These are phyloP conservation scores for Catharus minimus DNA, from an alignment of 2,113 vertebrate genomes.

Conservation along the genomic window DNA sequence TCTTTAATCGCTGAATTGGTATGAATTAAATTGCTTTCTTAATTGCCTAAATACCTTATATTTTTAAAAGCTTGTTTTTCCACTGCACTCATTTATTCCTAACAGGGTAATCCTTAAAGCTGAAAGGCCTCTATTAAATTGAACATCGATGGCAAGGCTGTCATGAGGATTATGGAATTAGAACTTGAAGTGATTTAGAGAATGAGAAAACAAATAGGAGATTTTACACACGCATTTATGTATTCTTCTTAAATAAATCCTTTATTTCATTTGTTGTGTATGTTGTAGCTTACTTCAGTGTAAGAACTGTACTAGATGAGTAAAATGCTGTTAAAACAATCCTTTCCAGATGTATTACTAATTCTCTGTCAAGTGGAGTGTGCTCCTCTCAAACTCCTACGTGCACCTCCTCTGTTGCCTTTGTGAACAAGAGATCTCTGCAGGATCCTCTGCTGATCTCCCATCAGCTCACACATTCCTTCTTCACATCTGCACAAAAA, in stretches of 20 bases:
- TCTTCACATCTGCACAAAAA: neutral
- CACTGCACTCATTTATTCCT: constrained; percentile 65
- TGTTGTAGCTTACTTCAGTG: constrained; percentile 1
- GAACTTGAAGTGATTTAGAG: constrained; percentile 54
- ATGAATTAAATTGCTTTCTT: constrained; percentile 64
- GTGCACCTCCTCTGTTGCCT: neutral
- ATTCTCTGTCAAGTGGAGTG: neutral
- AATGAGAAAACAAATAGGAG: constrained; percentile 68
- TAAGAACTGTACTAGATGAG: neutral
- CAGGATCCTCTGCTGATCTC: neutral
- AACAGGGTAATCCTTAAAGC: constrained; percentile 69
- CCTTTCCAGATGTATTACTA: neutral
- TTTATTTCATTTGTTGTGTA: constrained; percentile 63
- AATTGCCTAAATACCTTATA: constrained; percentile 67
- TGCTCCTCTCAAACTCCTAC: neutral
- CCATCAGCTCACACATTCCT: neutral
- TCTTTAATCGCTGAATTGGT: constrained; percentile 43
- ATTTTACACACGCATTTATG: constrained; percentile 44
- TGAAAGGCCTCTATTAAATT: constrained; percentile 68
- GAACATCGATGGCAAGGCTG: constrained; percentile 63
- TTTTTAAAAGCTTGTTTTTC: constrained; percentile 63
- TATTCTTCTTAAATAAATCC: constrained; percentile 70
- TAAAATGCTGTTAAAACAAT: neutral
- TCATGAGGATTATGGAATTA: constrained; percentile 73
- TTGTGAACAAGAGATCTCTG: neutral